phyloP scores from a whole-genome alignment of 92 coral and sea anemone species.

The Diadumene lineata region DNA sequence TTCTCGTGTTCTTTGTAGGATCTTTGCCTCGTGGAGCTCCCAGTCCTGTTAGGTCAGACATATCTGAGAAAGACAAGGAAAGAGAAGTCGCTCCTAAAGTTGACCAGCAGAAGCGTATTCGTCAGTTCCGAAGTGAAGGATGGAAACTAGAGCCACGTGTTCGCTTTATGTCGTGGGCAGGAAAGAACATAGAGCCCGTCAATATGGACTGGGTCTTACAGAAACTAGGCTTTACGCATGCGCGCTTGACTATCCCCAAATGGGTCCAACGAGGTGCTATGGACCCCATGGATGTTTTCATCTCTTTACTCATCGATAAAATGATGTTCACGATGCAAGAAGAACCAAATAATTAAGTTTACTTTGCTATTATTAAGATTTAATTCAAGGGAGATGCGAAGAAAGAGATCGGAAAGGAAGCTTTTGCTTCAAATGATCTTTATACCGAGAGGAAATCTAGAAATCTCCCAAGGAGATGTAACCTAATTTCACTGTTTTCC shows the following conservation, averaged over 20 bases:
- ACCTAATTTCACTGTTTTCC: too few relatives aligned
- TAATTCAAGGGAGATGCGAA: too few relatives aligned
- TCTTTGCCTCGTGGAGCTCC: constrained; percentile 80
- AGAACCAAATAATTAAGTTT: constrained; percentile 1
- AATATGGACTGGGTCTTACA: constrained; percentile 99
- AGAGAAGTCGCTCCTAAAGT: constrained; percentile 76
- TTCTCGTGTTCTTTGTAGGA: constrained; percentile 37
- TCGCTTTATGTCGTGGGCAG: constrained; percentile 98
- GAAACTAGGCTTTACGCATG: constrained; percentile 95
- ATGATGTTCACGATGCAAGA: constrained; percentile 90
- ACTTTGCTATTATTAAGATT: too few relatives aligned
- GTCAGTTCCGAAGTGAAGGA: constrained; percentile 95
- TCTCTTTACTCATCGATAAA: constrained; percentile 85
- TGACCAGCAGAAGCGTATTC: constrained; percentile 79
- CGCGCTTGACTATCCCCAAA: constrained; percentile 94
- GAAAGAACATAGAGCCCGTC: constrained; percentile 94
- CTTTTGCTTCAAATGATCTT: too few relatives aligned
- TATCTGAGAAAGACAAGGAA: constrained; percentile 64
- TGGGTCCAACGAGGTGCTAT: constrained; percentile 99
- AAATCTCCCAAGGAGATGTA: too few relatives aligned
- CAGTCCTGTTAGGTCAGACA: constrained; percentile 59
- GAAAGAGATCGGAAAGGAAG: too few relatives aligned
- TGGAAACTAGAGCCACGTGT: constrained; percentile 99
- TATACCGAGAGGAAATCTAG: too few relatives aligned
- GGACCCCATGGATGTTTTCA: constrained; percentile 97